Conservation (phyloP, 2,797 vertebrate species). For the Eremophila alpestris region DNA sequence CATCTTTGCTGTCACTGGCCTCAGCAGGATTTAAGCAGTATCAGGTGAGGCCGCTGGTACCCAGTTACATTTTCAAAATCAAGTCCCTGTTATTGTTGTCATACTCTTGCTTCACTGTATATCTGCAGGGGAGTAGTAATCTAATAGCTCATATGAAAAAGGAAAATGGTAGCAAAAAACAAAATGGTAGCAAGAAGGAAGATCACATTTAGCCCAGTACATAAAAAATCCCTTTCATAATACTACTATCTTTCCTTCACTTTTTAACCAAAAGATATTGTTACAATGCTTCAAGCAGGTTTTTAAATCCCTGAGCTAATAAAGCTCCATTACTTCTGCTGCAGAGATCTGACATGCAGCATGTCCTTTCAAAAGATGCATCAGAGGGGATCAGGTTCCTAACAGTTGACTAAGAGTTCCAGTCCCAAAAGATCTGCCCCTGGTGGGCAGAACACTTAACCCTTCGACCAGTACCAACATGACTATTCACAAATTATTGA, state of each 20-base stretch:
- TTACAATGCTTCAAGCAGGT: slow-evolving; percentile 62
- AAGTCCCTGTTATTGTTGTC: background rate
- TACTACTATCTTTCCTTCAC: slow-evolving; percentile 24
- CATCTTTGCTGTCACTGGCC: background rate
- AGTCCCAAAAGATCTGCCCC: slow-evolving; percentile 78
- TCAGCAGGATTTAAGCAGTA: background rate
- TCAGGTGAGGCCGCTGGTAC: background rate
- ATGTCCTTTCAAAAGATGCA: slow-evolving; percentile 63
- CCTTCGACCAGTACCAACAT: slow-evolving; percentile 81
- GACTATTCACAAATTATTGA: slow-evolving; percentile 89
- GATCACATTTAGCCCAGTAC: background rate
- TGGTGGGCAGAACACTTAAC: slow-evolving; percentile 84
- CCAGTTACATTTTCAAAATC: background rate
- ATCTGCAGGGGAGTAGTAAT: background rate
- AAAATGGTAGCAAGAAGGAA: slow-evolving; percentile 27
- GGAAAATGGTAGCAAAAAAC: background rate
- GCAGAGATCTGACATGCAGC: slow-evolving; percentile 70
- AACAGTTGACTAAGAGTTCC: slow-evolving; percentile 74
- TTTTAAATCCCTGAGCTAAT: slow-evolving; percentile 78
- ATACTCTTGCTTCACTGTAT: background rate
- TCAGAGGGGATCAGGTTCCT: slow-evolving; percentile 76
- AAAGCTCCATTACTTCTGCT: slow-evolving; percentile 71
- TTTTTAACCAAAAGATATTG: slow-evolving; percentile 63
- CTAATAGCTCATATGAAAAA: background rate
- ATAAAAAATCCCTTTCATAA: slow-evolving; percentile 26